Evolutionary conservation across 2,797 vertebrate species (phyloP), one percentile per base, ranked within the genome.

Genomic region (Ctenosaura bakeri): DNA sequence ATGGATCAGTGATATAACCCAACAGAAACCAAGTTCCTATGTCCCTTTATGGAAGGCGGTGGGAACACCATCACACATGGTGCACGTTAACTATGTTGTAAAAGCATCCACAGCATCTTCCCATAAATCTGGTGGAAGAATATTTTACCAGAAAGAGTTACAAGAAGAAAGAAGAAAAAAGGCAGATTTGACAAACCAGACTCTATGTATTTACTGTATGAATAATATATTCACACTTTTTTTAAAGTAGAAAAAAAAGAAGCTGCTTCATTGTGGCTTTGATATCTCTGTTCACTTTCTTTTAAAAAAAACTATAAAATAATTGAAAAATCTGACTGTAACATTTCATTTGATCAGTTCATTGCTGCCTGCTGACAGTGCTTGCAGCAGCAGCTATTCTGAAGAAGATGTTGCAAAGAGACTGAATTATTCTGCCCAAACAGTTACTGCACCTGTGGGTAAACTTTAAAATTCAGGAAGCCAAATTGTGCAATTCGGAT

Each of bases 361-460:
- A 62, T 73, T 74, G 26, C n/a, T 81, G 90, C 0, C 81, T 69
- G 59, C 32, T 38, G 64, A 46, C 38, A 16, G 10, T 76, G 9
- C 22, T 91, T 16, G 20, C 4, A 71, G 32, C 29, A 13, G 42
- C 64, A 32, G 3, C 1, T 56, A 32, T 6, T 16, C 3, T 89
- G 35, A 90, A 91, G 35, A 90, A 91, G 9, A 5, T 80, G 54
- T 73, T 81, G 6, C 46, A 46, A 85, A 54, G 62, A 38, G 42
- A 78, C 9, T 64, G 18, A n/a, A 50, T 64, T 50, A 14, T 22
- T 35, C n/a, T 84, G 62, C 88, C 87, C 8, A 77, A 85, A 80
- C 88, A 46, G 46, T 93, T 77, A 38, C 29, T 86, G 64, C 9
- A 66, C 50, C 54, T 86, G 77, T 83, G 29, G 81, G 71, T 32